These are phyloP conservation scores for Eufriesea mexicana DNA, from an alignment of 1,140 invertebrate species.

Conservation along the genomic window DNA sequence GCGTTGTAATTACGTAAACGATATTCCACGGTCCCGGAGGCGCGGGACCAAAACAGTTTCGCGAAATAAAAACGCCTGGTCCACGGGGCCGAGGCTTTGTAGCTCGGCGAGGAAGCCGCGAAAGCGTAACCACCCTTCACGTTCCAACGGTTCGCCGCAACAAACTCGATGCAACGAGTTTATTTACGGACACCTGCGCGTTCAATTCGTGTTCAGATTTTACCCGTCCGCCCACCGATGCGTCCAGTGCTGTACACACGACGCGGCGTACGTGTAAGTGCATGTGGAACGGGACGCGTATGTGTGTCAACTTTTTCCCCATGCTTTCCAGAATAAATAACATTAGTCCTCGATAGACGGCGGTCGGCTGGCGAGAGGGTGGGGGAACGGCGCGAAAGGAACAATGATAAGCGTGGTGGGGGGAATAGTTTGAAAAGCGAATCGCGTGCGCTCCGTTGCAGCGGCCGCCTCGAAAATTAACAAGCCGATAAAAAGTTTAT, in stretches of 20 bases:
- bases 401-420: conserved; percentile 36
- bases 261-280: background rate
- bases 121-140: conserved; percentile 73
- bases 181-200: conserved; percentile 74
- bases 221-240: conserved; percentile 13
- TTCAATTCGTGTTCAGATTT: conserved; percentile 65
- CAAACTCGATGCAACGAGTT: conserved; percentile 70
- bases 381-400: conserved; percentile 14
- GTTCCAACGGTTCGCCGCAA: conserved; percentile 67
- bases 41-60: conserved; percentile 40
- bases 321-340: conserved; percentile 39
- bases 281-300: background rate
- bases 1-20: conserved; percentile 56
- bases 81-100: conserved; percentile 57
- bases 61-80: conserved; percentile 56
- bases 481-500: conserved; percentile 47
- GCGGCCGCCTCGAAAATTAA: conserved; percentile 42
- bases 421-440: conserved; percentile 37
- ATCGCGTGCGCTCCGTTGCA: conserved; percentile 14
- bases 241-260: background rate
- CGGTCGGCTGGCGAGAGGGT: too few species aligned
- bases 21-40: conserved; percentile 23
- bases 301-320: conserved; percentile 48
- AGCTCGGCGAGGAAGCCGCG: conserved; percentile 53
- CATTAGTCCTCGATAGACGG: conserved; percentile 6